These are phyloP conservation scores for Metopolophium dirhodum DNA, from an alignment of 1,140 invertebrate species.

Conservation along the genomic window DNA sequence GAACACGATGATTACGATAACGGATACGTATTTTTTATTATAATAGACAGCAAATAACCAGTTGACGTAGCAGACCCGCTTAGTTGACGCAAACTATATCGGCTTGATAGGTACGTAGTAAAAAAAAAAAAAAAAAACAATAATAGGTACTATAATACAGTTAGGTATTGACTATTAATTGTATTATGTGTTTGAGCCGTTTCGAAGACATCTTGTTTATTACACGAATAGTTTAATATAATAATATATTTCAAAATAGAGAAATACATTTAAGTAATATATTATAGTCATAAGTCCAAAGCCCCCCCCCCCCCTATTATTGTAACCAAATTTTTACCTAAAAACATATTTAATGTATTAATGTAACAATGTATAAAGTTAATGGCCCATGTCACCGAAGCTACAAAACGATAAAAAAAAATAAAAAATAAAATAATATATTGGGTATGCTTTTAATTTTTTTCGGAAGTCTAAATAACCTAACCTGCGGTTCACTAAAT, in stretches of 20 bases:
- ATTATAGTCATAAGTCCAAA: too few species aligned
- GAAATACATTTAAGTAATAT: too few species aligned
- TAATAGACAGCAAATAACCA: neutral
- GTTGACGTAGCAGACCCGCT: neutral
- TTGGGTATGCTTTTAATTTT: neutral
- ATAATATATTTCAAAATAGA: too few species aligned
- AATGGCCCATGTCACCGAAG: too few species aligned
- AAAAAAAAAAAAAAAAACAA: neutral
- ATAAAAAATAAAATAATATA: neutral
- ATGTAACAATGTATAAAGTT: too few species aligned
- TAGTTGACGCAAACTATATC: neutral
- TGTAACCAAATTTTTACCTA: too few species aligned
- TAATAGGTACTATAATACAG: neutral
- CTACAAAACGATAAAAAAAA: too few species aligned
- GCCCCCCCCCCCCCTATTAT: too few species aligned
- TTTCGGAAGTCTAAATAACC: neutral
- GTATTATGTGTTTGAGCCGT: neutral
- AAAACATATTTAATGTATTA: too few species aligned
- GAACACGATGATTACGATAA: neutral
- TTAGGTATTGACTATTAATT: neutral
- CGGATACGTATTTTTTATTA: constrained; percentile 5
- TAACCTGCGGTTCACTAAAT: neutral
- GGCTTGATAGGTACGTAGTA: neutral
- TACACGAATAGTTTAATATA: neutral
- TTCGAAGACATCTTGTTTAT: neutral